Conservation (phyloP, 2,113 vertebrate genomes). For the Phylloscopus trochilus region DNA sequence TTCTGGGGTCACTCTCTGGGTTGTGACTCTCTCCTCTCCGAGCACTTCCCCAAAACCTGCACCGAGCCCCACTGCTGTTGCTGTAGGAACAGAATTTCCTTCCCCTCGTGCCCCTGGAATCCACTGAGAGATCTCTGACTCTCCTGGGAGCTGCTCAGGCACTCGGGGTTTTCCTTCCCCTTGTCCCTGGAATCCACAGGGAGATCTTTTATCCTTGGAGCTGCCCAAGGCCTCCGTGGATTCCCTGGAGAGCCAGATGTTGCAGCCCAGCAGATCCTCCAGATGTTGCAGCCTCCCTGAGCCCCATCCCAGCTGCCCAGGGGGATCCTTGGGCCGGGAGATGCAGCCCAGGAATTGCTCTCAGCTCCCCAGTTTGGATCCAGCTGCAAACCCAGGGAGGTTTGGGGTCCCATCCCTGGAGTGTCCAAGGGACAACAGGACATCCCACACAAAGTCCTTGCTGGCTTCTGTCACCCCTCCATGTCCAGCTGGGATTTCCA, state of each 20-base stretch:
- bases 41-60: background rate
- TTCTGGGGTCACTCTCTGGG: background rate
- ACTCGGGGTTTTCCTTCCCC: background rate
- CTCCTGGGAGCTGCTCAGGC: background rate
- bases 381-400: background rate
- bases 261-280: background rate
- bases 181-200: background rate
- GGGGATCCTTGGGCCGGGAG: background rate
- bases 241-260: background rate
- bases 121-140: accelerated
- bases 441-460: background rate
- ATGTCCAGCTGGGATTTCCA: background rate
- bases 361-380: background rate
- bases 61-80: background rate
- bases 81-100: background rate
- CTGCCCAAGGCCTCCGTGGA: background rate
- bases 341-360: background rate
- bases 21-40: background rate
- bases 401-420: background rate
- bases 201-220: background rate
- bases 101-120: background rate
- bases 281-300: background rate
- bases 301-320: background rate
- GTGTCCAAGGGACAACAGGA: background rate
- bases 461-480: background rate